Evolutionary conservation across 2,797 vertebrate species (phyloP).

Genomic region (Poeciliopsis turneri): DNA sequence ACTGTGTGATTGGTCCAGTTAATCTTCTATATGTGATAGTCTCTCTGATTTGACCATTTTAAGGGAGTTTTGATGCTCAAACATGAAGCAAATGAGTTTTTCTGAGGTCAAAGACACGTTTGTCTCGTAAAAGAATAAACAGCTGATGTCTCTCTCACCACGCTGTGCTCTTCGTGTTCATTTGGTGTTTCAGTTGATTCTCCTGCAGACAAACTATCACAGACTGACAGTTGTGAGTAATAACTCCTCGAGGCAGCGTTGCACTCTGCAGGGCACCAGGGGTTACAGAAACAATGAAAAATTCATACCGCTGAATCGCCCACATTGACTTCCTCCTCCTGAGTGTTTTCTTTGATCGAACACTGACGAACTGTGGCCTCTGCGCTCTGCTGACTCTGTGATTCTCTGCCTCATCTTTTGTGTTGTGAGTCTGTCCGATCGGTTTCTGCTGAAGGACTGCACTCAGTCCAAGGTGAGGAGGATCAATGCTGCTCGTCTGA

Average conservation of each 20-base stretch:
- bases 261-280: slow-evolving; percentile 13
- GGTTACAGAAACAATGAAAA: slow-evolving; percentile 27
- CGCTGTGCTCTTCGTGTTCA: background rate
- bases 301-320: slow-evolving; percentile 19
- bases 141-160: background rate
- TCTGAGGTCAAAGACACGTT: background rate
- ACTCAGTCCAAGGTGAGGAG: slow-evolving; percentile 13
- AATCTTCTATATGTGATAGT: background rate
- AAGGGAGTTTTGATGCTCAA: background rate
- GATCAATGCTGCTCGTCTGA: slow-evolving; percentile 7
- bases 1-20: background rate
- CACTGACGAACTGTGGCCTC: background rate
- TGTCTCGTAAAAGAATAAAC: background rate
- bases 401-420: slow-evolving; percentile 11
- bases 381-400: slow-evolving; percentile 5
- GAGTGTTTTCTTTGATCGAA: slow-evolving; percentile 27
- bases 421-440: slow-evolving; percentile 4
- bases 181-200: background rate
- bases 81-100: background rate
- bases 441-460: slow-evolving; percentile 13
- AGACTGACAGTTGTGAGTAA: slow-evolving; percentile 11
- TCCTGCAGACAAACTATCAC: slow-evolving; percentile 1
- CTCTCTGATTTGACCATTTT: background rate
- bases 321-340: slow-evolving; percentile 16
- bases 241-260: background rate